Conservation (phyloP, 2,113 vertebrate species). For the Dipodomys spectabilis region DNA sequence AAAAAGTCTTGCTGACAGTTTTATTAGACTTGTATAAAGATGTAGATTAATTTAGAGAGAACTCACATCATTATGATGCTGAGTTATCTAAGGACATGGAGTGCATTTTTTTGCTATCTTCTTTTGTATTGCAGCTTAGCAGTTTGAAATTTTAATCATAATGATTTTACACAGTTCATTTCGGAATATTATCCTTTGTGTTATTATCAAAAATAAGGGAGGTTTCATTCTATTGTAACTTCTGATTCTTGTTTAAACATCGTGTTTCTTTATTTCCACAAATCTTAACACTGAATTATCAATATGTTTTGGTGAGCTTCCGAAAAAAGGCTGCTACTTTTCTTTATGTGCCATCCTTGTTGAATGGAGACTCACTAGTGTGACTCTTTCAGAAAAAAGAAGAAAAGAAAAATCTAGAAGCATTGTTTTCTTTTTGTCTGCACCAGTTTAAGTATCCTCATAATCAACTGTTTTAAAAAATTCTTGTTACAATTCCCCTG, state of each 20-base stretch:
- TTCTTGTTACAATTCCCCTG: not conserved
- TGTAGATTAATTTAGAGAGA: conserved; percentile 56
- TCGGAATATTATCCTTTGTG: conserved; percentile 11
- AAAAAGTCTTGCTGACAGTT: conserved; percentile 50
- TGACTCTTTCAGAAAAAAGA: not conserved
- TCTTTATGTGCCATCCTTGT: not conserved
- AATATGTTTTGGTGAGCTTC: not conserved
- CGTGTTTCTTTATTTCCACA: not conserved
- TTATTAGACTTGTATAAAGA: conserved; percentile 54
- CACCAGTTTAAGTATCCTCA: not conserved
- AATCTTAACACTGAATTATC: conserved; percentile 33
- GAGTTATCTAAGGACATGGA: conserved; percentile 36
- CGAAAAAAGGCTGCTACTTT: conserved; percentile 11
- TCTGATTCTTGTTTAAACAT: conserved; percentile 16
- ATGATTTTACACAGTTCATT: conserved; percentile 38
- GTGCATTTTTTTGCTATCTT: conserved; percentile 51
- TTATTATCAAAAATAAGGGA: conserved; percentile 23
- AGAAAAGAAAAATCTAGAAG: conserved; percentile 9
- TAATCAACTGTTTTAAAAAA: conserved; percentile 1
- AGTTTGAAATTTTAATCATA: conserved; percentile 28
- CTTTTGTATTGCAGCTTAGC: conserved; percentile 29
- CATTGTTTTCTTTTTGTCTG: not conserved
- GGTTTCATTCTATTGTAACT: conserved; percentile 8
- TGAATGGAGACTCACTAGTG: not conserved
- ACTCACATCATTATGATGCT: conserved; percentile 50